A percentile compares a stretch with the other conserved stretches of the same genome.
Conservation (phyloP, 2,797 vertebrate species). For the Spheniscus humboldti region DNA sequence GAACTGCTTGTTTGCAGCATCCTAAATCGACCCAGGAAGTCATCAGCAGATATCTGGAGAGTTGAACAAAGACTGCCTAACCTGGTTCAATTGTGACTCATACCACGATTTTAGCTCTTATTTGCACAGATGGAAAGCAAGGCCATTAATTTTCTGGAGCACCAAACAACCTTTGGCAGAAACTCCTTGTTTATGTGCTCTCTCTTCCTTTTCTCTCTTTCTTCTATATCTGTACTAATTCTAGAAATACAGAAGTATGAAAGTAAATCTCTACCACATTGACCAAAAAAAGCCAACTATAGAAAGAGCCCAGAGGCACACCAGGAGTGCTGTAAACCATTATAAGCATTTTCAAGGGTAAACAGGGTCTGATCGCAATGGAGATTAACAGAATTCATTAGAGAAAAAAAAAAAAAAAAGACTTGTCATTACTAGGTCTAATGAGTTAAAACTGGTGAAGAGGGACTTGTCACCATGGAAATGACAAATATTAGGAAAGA, state of each 20-base stretch:
- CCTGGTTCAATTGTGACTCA: background rate
- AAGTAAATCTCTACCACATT: background rate
- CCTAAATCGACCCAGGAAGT: background rate
- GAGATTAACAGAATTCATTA: slow-evolving; percentile 1
- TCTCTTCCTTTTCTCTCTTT: background rate
- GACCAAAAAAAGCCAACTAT: background rate
- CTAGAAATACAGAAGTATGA: background rate
- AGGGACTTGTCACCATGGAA: background rate
- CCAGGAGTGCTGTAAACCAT: background rate
- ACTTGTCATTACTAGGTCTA: background rate
- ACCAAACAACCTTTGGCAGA: background rate
- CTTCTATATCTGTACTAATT: background rate
- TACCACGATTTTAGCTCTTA: background rate
- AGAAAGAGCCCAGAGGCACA: background rate
- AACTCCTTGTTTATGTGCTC: background rate
- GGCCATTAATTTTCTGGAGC: background rate
- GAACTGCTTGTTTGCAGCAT: background rate
- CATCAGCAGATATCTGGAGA: background rate
- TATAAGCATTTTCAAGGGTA: background rate
- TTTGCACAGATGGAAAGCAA: background rate
- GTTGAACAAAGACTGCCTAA: background rate
- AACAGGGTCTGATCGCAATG: background rate
- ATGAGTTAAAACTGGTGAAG: background rate
- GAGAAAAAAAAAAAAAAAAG: background rate
- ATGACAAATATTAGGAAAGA: background rate